These are phyloP conservation scores for Ptychobarbus kaznakovi DNA, from an alignment of 2,797 vertebrate genomes.

Conservation along the genomic window DNA sequence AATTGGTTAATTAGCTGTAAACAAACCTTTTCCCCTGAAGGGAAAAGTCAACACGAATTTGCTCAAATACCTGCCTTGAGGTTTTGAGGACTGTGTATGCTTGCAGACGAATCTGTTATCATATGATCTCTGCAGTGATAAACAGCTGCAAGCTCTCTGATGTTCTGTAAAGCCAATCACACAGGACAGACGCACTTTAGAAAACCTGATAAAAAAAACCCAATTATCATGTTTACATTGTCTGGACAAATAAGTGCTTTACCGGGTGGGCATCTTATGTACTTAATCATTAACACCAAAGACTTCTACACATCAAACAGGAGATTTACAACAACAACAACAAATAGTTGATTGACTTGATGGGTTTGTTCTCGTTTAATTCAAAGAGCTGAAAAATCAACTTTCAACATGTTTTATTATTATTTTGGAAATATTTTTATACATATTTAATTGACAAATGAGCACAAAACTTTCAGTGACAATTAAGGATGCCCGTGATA, in stretches of 20 bases:
- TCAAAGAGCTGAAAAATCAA: background rate
- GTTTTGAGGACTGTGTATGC: slow-evolving; percentile 36
- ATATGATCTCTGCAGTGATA: slow-evolving; percentile 35
- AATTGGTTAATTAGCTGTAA: slow-evolving; percentile 43
- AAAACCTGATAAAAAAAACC: slow-evolving; percentile 24
- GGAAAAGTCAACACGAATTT: slow-evolving; percentile 18
- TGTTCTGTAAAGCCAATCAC: slow-evolving; percentile 6
- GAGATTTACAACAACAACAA: background rate
- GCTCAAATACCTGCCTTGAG: slow-evolving; percentile 25
- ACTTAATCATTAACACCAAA: background rate
- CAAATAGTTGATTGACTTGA: background rate
- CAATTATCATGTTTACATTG: slow-evolving; percentile 36
- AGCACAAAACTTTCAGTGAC: background rate
- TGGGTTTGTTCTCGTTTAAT: background rate
- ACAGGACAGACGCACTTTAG: background rate
- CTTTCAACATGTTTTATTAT: background rate
- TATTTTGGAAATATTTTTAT: background rate
- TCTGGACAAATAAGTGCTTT: slow-evolving; percentile 27
- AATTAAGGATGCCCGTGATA: background rate
- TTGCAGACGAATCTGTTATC: slow-evolving; percentile 10
- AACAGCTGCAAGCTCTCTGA: slow-evolving; percentile 25
- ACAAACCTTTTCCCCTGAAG: slow-evolving; percentile 19
- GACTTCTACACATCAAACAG: background rate
- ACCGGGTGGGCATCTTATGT: background rate
- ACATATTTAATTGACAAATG: no score